Conservation (phyloP, 37 sponge, comb jelly and placozoan genomes). For the Cladorhizidae sp. region DNA sequence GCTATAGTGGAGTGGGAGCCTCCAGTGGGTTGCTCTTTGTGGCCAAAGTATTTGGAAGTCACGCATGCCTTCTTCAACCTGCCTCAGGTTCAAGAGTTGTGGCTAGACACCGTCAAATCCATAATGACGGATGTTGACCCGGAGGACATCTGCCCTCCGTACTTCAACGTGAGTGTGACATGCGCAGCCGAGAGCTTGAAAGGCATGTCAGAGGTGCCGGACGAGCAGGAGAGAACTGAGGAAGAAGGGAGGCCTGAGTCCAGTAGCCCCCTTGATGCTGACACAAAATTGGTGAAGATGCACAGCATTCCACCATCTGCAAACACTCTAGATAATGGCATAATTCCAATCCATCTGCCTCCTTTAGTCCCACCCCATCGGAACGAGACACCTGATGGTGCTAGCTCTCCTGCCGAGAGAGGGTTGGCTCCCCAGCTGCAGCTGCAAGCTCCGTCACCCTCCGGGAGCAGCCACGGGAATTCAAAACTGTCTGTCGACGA, state of each 20-base stretch:
- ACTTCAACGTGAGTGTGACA: neutral
- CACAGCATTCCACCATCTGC: neutral
- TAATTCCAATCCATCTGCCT: neutral
- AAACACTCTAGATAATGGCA: neutral
- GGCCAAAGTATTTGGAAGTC: constrained; percentile 11
- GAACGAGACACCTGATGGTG: no score
- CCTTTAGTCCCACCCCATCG: neutral
- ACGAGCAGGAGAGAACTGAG: neutral
- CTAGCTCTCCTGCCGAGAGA: no score
- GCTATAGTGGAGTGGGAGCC: neutral
- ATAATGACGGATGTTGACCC: constrained; percentile 35
- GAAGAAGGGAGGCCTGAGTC: constrained; percentile 1
- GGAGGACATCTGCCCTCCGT: constrained; percentile 30
- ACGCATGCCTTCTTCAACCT: constrained; percentile 26
- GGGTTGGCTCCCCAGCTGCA: no score
- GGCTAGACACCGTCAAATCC: constrained; percentile 22
- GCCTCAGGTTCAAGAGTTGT: constrained; percentile 26
- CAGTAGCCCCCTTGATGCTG: neutral
- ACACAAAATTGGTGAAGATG: neutral
- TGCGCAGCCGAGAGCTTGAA: neutral
- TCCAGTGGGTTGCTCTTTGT: constrained; percentile 13
- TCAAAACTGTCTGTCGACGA: constrained; percentile 2
- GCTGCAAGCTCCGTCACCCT: neutral
- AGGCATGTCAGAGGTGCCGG: constrained; percentile 5
- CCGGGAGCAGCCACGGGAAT: neutral